Conservation (phyloP, 2,797 vertebrate species). For the Lagorchestes hirsutus region DNA sequence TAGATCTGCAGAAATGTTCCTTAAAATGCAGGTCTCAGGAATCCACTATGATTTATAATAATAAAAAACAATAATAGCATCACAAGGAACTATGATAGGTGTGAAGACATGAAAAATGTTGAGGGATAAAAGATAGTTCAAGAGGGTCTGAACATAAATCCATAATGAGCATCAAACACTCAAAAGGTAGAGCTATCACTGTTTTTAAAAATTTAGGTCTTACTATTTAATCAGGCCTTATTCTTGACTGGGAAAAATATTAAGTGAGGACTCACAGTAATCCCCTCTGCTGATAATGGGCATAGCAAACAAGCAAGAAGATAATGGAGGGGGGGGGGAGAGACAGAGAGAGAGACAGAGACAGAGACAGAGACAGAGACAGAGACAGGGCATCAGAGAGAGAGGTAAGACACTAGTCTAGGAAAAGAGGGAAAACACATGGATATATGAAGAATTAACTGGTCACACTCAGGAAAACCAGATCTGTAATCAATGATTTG, state of each 20-base stretch:
- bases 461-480: not conserved
- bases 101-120: not conserved
- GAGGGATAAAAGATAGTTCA: not conserved
- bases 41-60: not conserved
- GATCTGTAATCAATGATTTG: not conserved
- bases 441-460: not conserved
- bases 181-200: not conserved
- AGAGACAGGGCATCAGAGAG: too few species aligned
- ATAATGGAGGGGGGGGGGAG: too few species aligned
- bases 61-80: not conserved
- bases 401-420: not conserved
- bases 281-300: not conserved
- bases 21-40: not conserved
- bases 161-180: fast-evolving
- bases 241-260: not conserved
- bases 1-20: not conserved
- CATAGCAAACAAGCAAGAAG: not conserved
- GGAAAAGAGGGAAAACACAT: not conserved
- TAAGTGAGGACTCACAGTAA: not conserved
- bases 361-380: too few species aligned
- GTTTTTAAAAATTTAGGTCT: not conserved
- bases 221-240: not conserved
- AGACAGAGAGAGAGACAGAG: too few species aligned
- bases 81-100: not conserved
- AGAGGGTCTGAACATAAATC: not conserved